Base-by-base conservation (phyloP, 2,888 invertebrate species). In the Ligdia adustata region DNA sequence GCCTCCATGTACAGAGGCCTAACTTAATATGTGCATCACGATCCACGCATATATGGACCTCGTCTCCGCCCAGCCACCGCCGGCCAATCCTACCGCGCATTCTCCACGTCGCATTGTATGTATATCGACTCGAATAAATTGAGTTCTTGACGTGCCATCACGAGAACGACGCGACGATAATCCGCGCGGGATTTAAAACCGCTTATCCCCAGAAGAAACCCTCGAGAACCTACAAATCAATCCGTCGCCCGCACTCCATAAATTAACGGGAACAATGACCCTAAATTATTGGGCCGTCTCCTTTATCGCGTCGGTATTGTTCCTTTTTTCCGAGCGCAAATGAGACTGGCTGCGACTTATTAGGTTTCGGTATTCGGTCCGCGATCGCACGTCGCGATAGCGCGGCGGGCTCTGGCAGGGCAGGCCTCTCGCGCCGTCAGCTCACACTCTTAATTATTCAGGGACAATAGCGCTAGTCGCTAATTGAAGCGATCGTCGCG, bases 11-110 rank as follows among this genome's bases (percentile, higher is more conserved):
- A 84, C 69, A 87, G 85, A 72, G 74, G 69, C 82, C 79, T 69
- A 85, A 86, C 87, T 90, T 89, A 90, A 90, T 90, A 90, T 90
- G 88, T 89, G 89, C 89, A 84, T 87, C 89, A 89, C 89, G 89
- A 89, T 76, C 64, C 65, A 55, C 75, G 79, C 87, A 74, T 88
- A 89, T 88, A 88, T 86, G 87, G 89, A 48, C 66, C 65, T 68
- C 63, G 69, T 63, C 65, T 79, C 79, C 80, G 83, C 83, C 85
- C 87, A 74, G 72, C 66, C 54, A 55, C 71, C 70, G 62, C 69
- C 75, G 79, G 72, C 89, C 88, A 88, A 88, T 87, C 86, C 87
- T 83, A 82, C 82, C 80, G 75, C 77, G 78, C 79, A 86, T 87
- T 85, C 67, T 77, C 82, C 86, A 81, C 84, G 75, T 78, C 75